A percentile compares a stretch with the other conserved stretches of the same genome.
Evolutionary conservation across 2,888 invertebrate genomes (phyloP).

Genomic region (Nudaria mundana): DNA sequence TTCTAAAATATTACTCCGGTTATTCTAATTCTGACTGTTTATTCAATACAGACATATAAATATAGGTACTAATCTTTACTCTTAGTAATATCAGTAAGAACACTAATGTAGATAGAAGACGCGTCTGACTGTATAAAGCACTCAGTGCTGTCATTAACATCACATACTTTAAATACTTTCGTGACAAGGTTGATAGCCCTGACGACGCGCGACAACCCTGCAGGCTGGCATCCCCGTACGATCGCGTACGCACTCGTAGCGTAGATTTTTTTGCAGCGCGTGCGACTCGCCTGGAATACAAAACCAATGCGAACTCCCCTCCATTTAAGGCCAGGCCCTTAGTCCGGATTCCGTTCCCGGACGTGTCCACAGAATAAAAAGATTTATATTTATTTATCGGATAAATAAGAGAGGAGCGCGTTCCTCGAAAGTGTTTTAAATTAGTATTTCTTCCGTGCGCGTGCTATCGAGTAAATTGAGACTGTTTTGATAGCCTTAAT

Average conservation of each 20-base stretch:
- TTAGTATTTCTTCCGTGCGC: constrained; percentile 54
- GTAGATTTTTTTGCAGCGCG: constrained; percentile 67
- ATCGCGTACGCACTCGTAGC: constrained; percentile 66
- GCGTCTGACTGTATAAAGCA: no score
- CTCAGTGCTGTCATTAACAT: neutral
- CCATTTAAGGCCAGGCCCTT: constrained; percentile 69
- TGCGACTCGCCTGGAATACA: constrained; percentile 62
- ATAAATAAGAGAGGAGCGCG: constrained; percentile 50
- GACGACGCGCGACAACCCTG: constrained; percentile 38
- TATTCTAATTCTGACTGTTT: no score
- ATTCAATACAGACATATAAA: no score
- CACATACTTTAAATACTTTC: neutral
- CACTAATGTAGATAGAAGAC: no score
- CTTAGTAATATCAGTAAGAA: no score
- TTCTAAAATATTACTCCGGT: no score
- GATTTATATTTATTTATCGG: constrained; percentile 71
- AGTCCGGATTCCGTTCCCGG: constrained; percentile 66
- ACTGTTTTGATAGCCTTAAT: constrained; percentile 12
- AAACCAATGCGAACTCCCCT: constrained; percentile 60
- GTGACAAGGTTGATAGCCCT: constrained; percentile 23
- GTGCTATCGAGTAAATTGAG: constrained; percentile 39
- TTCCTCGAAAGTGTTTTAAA: constrained; percentile 59
- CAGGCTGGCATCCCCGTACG: constrained; percentile 57
- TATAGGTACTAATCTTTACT: no score
- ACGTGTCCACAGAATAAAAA: constrained; percentile 72